phyloP scores from a whole-genome alignment of 2,113 vertebrate genomes.

The Peromyscus polionotus region DNA sequence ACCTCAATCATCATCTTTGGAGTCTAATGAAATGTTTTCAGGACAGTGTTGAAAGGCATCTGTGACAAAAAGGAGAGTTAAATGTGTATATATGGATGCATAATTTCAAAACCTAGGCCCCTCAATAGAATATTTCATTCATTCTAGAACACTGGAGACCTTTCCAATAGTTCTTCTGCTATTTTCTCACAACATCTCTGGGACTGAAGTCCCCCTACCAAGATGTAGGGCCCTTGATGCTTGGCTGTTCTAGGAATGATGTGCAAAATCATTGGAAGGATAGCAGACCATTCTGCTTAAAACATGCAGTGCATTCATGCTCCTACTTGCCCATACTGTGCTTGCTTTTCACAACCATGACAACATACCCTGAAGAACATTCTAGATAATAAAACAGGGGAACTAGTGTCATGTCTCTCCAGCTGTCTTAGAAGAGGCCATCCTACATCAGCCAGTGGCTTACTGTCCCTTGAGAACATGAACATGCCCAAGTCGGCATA shows the following conservation, averaged over 20 bases:
- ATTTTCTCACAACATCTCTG: background rate
- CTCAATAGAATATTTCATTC: background rate
- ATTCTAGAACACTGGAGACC: background rate
- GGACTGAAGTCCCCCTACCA: background rate
- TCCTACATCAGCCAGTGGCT: background rate
- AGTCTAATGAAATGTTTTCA: background rate
- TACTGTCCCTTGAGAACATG: background rate
- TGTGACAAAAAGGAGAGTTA: background rate
- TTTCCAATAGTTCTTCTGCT: background rate
- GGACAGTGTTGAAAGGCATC: background rate
- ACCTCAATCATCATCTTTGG: background rate
- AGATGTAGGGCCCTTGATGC: background rate
- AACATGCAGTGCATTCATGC: background rate
- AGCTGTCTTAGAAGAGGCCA: background rate
- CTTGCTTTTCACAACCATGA: background rate
- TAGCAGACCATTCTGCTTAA: background rate
- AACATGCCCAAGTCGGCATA: background rate
- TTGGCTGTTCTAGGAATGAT: background rate
- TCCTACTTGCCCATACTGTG: background rate
- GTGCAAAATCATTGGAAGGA: background rate
- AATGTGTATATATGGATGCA: background rate
- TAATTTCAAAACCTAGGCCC: background rate
- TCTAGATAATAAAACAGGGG: background rate
- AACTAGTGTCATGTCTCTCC: background rate
- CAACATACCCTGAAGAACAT: background rate